Evolutionary conservation across 2,113 vertebrate genomes (phyloP).

Genomic region (Todiramphus saurophagus): DNA sequence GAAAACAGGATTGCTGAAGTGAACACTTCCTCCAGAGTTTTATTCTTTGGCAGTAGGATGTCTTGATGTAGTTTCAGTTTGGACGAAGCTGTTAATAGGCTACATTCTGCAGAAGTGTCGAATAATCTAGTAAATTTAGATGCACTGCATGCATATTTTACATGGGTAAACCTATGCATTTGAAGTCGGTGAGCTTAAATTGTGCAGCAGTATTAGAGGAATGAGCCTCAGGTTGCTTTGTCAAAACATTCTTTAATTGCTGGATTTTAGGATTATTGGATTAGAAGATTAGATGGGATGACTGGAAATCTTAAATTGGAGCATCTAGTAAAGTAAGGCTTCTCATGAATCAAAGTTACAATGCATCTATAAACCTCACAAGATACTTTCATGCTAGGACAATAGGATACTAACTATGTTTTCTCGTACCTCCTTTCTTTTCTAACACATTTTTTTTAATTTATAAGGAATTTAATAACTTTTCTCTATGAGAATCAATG

Average conservation of each 20-base stretch:
- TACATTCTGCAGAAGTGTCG: not conserved
- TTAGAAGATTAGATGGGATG: slow-evolving; percentile 56
- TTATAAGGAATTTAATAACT: not conserved
- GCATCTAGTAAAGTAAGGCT: not conserved
- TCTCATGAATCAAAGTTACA: not conserved
- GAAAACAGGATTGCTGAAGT: not conserved
- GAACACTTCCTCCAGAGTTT: not conserved
- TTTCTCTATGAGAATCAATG: not conserved
- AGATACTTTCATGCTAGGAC: not conserved
- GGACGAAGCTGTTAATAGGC: not conserved
- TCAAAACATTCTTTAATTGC: slow-evolving; percentile 60
- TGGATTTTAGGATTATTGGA: slow-evolving; percentile 65
- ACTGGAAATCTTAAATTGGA: slow-evolving; percentile 40
- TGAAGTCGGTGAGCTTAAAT: slow-evolving; percentile 20
- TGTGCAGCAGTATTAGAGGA: slow-evolving; percentile 38
- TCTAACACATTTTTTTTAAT: not conserved
- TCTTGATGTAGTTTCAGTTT: not conserved
- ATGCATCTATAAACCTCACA: not conserved
- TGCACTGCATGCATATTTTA: not conserved
- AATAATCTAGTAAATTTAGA: not conserved
- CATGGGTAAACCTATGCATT: not conserved
- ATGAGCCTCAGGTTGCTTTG: slow-evolving; percentile 40
- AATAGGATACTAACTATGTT: not conserved
- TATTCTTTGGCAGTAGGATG: not conserved
- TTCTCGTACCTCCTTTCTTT: not conserved